Evolutionary conservation across 2,888 invertebrate genomes (phyloP).

Genomic region (Kryphioiulus occultus): DNA sequence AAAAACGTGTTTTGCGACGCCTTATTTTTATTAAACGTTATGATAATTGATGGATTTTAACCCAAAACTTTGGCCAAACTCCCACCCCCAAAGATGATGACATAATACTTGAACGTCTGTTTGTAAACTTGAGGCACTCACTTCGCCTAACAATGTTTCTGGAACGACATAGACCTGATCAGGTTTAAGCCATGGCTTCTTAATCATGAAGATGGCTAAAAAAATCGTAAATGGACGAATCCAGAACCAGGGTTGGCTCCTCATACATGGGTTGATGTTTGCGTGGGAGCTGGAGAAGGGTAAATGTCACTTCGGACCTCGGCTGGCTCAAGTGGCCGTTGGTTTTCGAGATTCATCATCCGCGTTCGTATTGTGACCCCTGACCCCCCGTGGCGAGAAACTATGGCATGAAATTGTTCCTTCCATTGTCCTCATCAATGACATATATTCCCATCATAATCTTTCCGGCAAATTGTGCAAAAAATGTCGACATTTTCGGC

Average conservation of each 20-base stretch:
- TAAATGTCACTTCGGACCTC: not conserved
- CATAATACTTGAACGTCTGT: too few species aligned
- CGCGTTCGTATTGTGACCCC: not conserved
- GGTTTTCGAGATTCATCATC: not conserved
- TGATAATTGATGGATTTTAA: too few species aligned
- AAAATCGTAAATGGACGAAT: too few species aligned
- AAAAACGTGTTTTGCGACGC: too few species aligned
- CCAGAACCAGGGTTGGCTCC: not conserved
- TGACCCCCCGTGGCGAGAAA: not conserved
- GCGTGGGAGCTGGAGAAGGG: not conserved
- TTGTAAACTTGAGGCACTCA: too few species aligned
- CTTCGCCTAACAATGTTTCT: too few species aligned
- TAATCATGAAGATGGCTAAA: too few species aligned
- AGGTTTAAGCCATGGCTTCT: too few species aligned
- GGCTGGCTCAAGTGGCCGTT: not conserved
- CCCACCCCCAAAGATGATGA: too few species aligned
- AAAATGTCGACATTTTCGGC: not conserved
- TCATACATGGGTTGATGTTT: not conserved
- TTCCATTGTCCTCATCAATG: not conserved
- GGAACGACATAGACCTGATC: too few species aligned
- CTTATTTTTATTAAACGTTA: too few species aligned
- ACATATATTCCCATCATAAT: not conserved
- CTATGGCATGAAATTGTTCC: not conserved
- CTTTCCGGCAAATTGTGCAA: not conserved
- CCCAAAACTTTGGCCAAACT: too few species aligned